Percentiles rank a stretch among this genome's conserved stretches.
Evolutionary conservation across 2,888 invertebrate species (phyloP).

Genomic region (Aporophyla nigra): DNA sequence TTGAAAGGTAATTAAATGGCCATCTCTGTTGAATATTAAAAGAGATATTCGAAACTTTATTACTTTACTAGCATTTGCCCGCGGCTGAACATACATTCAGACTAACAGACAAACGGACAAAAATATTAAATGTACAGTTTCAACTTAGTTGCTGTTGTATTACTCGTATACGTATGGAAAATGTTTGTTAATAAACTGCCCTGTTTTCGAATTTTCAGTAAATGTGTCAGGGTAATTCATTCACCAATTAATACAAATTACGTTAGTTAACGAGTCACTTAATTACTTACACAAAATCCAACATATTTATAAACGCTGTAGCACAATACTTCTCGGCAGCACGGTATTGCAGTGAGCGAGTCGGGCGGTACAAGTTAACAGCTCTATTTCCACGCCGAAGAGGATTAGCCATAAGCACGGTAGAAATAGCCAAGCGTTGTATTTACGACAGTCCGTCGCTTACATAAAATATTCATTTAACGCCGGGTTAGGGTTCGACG

Average conservation of each 20-base stretch:
- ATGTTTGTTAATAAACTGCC: background rate
- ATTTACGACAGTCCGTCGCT: slow-evolving; percentile 69
- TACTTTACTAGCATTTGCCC: background rate
- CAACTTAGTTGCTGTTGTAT: background rate
- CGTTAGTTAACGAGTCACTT: background rate
- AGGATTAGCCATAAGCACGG: slow-evolving; percentile 66
- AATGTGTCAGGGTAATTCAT: background rate
- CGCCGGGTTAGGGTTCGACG: slow-evolving; percentile 60
- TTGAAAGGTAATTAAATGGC: slow-evolving; percentile 20
- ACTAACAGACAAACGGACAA: background rate
- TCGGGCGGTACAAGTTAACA: slow-evolving; percentile 41
- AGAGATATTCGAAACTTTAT: background rate
- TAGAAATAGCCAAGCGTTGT: slow-evolving; percentile 61
- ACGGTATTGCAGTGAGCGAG: slow-evolving; percentile 18
- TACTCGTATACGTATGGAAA: too few species aligned
- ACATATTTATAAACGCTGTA: background rate
- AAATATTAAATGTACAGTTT: background rate
- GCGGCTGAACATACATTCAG: background rate
- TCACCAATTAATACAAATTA: background rate
- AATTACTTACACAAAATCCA: background rate
- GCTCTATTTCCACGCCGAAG: slow-evolving; percentile 47
- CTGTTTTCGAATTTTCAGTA: background rate
- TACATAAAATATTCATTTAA: slow-evolving; percentile 75
- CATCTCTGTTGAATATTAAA: slow-evolving; percentile 17
- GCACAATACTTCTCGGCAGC: slow-evolving; percentile 1